Evolutionary conservation across 2,888 invertebrate genomes (phyloP).

Genomic region (Sinhomidia bicolor): DNA sequence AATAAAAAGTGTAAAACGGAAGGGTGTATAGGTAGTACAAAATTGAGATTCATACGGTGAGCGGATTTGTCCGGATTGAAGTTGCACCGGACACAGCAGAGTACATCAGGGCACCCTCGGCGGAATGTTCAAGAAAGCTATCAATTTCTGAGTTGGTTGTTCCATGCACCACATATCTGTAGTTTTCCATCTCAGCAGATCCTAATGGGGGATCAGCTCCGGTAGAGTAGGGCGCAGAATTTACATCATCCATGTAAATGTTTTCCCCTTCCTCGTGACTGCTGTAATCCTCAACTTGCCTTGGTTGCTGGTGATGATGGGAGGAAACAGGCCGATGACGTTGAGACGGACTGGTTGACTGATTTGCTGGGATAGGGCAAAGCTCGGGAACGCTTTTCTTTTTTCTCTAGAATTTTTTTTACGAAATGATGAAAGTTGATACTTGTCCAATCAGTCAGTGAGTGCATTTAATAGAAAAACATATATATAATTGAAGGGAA

Average conservation of each 20-base stretch:
- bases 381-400: conserved; percentile 65
- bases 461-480: not conserved
- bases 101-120: conserved; percentile 31
- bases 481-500: not conserved
- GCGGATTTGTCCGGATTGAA: conserved; percentile 64
- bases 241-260: conserved; percentile 24
- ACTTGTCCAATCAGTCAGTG: not conserved
- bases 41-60: conserved; percentile 72
- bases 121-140: conserved; percentile 2
- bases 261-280: conserved; percentile 44
- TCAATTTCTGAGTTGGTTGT: conserved; percentile 34
- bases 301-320: not conserved
- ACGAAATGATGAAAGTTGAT: not conserved
- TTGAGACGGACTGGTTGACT: not conserved
- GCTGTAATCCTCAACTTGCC: not conserved
- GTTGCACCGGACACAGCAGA: conserved; percentile 37
- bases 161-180: conserved; percentile 38
- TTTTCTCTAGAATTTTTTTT: conserved; percentile 52
- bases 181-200: conserved; percentile 42
- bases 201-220: not conserved
- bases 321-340: conserved; percentile 17
- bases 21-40: not conserved
- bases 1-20: not conserved
- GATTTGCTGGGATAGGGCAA: conserved; percentile 39
- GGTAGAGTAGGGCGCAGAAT: not conserved